phyloP scores from a whole-genome alignment of 2,797 vertebrate species.

The Phataginus tricuspis region DNA sequence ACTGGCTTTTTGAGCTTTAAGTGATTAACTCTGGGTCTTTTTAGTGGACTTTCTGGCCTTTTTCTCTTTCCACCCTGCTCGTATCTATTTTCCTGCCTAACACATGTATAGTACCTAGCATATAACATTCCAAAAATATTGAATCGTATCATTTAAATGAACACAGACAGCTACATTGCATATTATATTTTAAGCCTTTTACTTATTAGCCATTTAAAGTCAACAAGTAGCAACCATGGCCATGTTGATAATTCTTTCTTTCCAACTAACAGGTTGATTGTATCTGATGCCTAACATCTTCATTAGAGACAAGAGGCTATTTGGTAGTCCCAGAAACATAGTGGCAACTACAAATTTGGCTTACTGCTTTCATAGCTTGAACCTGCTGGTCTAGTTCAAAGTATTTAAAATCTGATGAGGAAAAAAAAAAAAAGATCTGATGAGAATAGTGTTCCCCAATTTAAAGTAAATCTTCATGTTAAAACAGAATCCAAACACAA shows the following conservation, averaged over 20 bases:
- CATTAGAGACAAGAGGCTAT: background rate
- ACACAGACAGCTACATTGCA: background rate
- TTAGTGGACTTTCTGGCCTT: too few species aligned
- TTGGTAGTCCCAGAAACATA: background rate
- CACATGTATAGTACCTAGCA: background rate
- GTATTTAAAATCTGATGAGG: slow-evolving; percentile 18
- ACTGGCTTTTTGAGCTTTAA: too few species aligned
- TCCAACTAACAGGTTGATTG: background rate
- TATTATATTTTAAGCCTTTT: slow-evolving; percentile 33
- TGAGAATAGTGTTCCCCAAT: background rate
- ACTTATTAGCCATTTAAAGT: background rate
- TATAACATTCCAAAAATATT: slow-evolving; percentile 19
- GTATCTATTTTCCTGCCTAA: background rate
- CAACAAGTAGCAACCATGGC: background rate
- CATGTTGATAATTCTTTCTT: slow-evolving; percentile 4
- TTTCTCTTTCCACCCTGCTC: too few species aligned
- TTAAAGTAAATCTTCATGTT: slow-evolving; percentile 30
- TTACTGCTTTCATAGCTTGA: slow-evolving; percentile 9
- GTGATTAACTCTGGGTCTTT: too few species aligned
- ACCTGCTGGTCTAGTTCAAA: background rate
- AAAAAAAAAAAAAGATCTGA: background rate
- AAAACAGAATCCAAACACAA: background rate
- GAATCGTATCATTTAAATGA: slow-evolving; percentile 27
- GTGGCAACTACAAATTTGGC: background rate
- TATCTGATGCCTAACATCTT: background rate